Base-by-base conservation (phyloP, 2,113 vertebrate genomes). In the Acanthochromis polyacanthus region DNA sequence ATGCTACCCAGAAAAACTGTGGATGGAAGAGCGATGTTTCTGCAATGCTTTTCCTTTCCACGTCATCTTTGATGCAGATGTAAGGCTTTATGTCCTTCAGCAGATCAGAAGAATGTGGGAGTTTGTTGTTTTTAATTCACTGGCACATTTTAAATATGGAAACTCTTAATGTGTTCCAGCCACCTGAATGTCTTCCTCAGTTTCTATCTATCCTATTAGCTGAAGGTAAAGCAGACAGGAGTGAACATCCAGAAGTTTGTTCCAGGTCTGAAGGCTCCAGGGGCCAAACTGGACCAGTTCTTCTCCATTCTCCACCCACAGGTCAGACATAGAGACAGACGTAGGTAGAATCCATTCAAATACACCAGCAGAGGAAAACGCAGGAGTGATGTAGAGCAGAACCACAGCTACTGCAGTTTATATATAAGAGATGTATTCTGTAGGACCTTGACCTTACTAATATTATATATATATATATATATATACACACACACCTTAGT, bases 201-300 rank as follows among this genome's bases (percentile, higher is more conserved):
- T 43, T 43, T 43, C 40, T 43, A 1, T 43, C 40, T 43, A 14
- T 43, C 10, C 14, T 1, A 15, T 75, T 68, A 95, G 93, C 91
- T 96, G 22, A 92, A 75, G 78, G 88, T 96, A 11, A 95, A 88
- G 53, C 94, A 96, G 85, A 89, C 90, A 0, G 93, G 95, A 22
- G 91, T 92, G 57, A 96, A 95, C 72, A 93, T 96, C 75, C 94
- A 96, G 84, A 95, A 94, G 73, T 95, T 95, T 65, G 80, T 93
- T 32, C 94, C 91, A 11, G 92, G 92, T 50, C 91, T 95, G 40
- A 88, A 87, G 69, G 92, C 73, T 4, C 67, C 45, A 78, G 91
- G 85, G 2, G 82, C 84, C 71, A 71, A 6, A 8, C 61, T 95
- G 78, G 84, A 95, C 55, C 83, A 95, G 4, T 91, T 90, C 83